Base-by-base conservation (phyloP, 2,888 invertebrate genomes). In the Apotomis capreana region DNA sequence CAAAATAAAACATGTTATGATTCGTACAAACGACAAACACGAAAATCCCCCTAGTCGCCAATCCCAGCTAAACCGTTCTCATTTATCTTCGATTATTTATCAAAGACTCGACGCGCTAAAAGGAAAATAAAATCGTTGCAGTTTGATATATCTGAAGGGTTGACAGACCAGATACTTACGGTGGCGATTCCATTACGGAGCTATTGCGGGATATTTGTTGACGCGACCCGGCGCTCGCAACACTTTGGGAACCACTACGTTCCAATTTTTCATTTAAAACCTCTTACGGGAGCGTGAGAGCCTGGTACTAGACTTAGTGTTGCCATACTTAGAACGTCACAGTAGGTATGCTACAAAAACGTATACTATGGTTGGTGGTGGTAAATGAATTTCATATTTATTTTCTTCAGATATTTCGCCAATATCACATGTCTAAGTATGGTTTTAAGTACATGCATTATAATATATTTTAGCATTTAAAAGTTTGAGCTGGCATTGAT, bases 221-320 rank as follows among this genome's bases (percentile, higher is more conserved):
- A 61, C 60, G 52, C 37, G 62, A 65, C 64, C 64, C 51, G 40
- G 54, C n/a, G 44, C 54, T 51, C 63, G 10, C 63, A 44, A 67
- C 67, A 58, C 15, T 37, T 59, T 59, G 37, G 59, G 36, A 65
- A 13, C 51, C 58, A 36, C 49, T 37, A 51, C 69, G 49, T 37
- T 10, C 65, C 65, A 67, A 67, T 67, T 68, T 72, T 63, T 68
- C 72, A 68, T 68, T 72, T 68, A 63, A 63, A 72, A 68, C 44
- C 57, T 71, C 62, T 62, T 71, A 64, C 44, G 13, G 49, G 62
- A 49, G 49, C 57, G 57, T 63, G 62, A 37, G 57, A 13, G 57
- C 68, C 67, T 67, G 52, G 72, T 55, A 61, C 55, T 26, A 36
- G 44, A 44, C 6, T 12, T 9, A 58, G 12, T 37, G 58, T 58